Percentiles rank a stretch among this genome's conserved stretches.
These are phyloP conservation scores for Hemicrepidius hirtus DNA, from an alignment of 2,888 invertebrate species.

Conservation along the genomic window DNA sequence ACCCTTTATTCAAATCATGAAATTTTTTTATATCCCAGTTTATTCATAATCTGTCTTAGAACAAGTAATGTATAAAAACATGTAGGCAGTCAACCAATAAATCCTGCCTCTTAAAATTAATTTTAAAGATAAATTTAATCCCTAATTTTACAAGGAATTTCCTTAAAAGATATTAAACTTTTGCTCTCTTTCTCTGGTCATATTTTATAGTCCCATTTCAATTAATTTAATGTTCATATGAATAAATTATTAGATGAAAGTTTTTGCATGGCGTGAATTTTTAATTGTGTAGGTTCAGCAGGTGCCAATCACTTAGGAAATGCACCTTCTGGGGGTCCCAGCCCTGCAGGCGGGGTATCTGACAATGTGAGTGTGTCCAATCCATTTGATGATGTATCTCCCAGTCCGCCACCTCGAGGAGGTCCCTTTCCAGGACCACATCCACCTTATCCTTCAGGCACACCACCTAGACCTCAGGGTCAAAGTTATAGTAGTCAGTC, in stretches of 20 bases:
- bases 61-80: too few species aligned
- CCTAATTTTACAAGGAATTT: too few species aligned
- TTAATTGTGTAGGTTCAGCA: slow-evolving; percentile 64
- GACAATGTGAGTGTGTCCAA: slow-evolving; percentile 91
- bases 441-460: slow-evolving; percentile 71
- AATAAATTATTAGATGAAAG: not conserved
- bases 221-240: not conserved
- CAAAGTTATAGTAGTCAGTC: slow-evolving; percentile 76
- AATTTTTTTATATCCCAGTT: too few species aligned
- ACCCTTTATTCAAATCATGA: too few species aligned
- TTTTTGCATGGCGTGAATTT: slow-evolving; percentile 54
- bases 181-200: too few species aligned
- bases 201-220: too few species aligned
- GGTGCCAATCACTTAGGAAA: slow-evolving; percentile 71
- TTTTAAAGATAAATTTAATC: too few species aligned
- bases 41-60: too few species aligned
- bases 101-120: too few species aligned
- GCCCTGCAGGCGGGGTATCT: slow-evolving; percentile 72
- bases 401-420: slow-evolving; percentile 70
- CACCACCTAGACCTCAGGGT: slow-evolving; percentile 69
- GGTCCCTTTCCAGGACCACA: slow-evolving; percentile 70
- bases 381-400: slow-evolving; percentile 88
- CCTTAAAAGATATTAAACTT: too few species aligned
- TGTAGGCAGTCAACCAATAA: too few species aligned
- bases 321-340: slow-evolving; percentile 69